Evolutionary conservation across 2,113 vertebrate species (phyloP), one percentile per base, ranked within the genome.

Genomic region (Ptychochromis oligacanthus): DNA sequence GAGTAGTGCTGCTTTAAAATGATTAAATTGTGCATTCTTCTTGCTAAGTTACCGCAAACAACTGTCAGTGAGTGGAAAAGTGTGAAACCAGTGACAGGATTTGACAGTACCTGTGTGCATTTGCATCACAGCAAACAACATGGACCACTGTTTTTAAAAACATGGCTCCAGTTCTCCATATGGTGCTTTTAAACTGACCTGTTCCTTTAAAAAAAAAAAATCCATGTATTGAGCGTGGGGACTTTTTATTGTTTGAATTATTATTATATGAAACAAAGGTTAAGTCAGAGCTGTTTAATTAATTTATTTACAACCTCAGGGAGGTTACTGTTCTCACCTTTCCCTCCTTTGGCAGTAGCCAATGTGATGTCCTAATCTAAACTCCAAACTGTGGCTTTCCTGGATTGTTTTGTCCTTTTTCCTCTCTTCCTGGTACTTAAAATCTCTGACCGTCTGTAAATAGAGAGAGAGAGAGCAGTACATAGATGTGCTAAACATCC

Each of bases 301-400:
- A 11, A 52, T 79, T 54, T 18, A n/a, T 55, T 40, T 70, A 26
- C 43, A 70, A 75, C 36, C 13, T 52, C 40, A 17, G 70, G 24
- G 84, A 90, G 88, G 81, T 85, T 87, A 80, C 87, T 80, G 89
- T 89, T 92, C 84, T 79, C 88, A 83, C 64, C 3, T 49, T 26
- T 40, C 31, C 28, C 18, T 79, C 26, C 67, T 85, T 56, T 83
- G 85, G 70, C 88, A 80, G 67, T 61, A 18, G 58, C 79, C 88
- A 75, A 49, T 38, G 64, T 92, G 78, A 77, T 2, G 15, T 89
- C 60, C 57, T 80, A 18, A 81, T 87, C 89, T 87, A 43, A 85
- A 78, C 83, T 64, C 79, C 34, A 55, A 87, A 80, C 87, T 92
- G 84, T 90, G 85, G 83, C 88, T 91, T 85, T 87, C 70, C 79